Evolutionary conservation across 2,113 vertebrate genomes (phyloP).

Genomic region (Tyrannus savana): DNA sequence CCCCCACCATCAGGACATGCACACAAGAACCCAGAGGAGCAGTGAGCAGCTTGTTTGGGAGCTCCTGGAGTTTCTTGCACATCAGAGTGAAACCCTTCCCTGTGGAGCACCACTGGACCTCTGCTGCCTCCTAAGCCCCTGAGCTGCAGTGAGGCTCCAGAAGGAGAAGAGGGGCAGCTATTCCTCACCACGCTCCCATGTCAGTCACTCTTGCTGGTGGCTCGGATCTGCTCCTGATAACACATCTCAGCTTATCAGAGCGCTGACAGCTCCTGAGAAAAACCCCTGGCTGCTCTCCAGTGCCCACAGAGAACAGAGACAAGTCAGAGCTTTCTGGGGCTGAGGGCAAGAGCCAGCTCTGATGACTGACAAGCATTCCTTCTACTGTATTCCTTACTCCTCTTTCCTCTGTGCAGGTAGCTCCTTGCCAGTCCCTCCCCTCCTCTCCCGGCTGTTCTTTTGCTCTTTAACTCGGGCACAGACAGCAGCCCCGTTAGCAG

Average conservation of each 20-base stretch:
- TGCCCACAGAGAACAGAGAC: background rate
- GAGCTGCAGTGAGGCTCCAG: background rate
- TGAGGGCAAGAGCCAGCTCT: background rate
- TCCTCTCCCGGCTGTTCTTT: background rate
- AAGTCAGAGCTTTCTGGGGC: background rate
- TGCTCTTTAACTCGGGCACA: background rate
- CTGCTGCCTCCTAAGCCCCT: background rate
- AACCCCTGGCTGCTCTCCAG: background rate
- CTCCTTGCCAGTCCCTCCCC: background rate
- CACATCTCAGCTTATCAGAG: background rate
- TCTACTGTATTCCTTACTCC: background rate
- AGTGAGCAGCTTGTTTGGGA: background rate
- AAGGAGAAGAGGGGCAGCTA: background rate
- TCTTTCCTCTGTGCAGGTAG: background rate
- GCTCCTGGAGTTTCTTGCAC: accelerated
- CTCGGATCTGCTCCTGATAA: background rate
- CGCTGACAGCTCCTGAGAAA: constrained; percentile 24
- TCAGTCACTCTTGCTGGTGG: background rate
- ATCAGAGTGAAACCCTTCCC: background rate
- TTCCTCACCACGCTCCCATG: background rate
- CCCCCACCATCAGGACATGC: background rate
- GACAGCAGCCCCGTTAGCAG: background rate
- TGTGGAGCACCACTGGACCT: background rate
- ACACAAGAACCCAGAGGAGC: background rate
- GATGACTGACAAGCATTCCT: constrained; percentile 5